phyloP scores from a whole-genome alignment of 2,888 invertebrate genomes.

The Leptopilina drosophilae region DNA sequence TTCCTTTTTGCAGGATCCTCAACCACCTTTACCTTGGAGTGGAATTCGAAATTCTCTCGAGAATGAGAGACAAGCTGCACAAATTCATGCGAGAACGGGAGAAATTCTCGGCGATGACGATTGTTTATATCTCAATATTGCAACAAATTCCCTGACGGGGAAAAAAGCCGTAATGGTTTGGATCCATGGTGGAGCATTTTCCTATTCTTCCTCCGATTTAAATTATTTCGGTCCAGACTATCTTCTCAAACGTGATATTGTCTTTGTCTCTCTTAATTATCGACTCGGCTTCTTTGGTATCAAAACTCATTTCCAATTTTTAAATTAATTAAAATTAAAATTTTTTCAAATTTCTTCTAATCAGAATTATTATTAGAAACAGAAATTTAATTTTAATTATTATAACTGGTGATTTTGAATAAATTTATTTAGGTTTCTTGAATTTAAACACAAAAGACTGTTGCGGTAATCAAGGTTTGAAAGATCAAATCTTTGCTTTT shows the following conservation, averaged over 20 bases:
- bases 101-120: slow-evolving; percentile 56
- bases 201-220: slow-evolving; percentile 48
- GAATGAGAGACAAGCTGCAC: slow-evolving; percentile 58
- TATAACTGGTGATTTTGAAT: no score
- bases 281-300: slow-evolving; percentile 58
- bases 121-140: slow-evolving; percentile 61
- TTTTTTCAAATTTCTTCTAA: no score
- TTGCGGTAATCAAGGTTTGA: slow-evolving; percentile 68
- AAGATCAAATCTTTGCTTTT: slow-evolving; percentile 66
- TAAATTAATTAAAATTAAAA: no score
- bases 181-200: slow-evolving; percentile 63
- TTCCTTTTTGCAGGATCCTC: slow-evolving; percentile 58
- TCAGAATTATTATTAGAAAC: no score
- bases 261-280: slow-evolving; percentile 58
- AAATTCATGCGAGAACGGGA: slow-evolving; percentile 1
- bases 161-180: slow-evolving; percentile 61
- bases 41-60: slow-evolving; percentile 63
- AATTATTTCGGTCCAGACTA: slow-evolving; percentile 58
- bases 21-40: slow-evolving; percentile 54
- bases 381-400: no score
- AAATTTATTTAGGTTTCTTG: slow-evolving; percentile 60
- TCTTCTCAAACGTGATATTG: slow-evolving; percentile 58
- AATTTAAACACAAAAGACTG: slow-evolving; percentile 65
- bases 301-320: neutral
- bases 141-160: slow-evolving; percentile 52